phyloP scores from a whole-genome alignment of 2,113 vertebrate genomes.

The Choloepus hoffmanni region DNA sequence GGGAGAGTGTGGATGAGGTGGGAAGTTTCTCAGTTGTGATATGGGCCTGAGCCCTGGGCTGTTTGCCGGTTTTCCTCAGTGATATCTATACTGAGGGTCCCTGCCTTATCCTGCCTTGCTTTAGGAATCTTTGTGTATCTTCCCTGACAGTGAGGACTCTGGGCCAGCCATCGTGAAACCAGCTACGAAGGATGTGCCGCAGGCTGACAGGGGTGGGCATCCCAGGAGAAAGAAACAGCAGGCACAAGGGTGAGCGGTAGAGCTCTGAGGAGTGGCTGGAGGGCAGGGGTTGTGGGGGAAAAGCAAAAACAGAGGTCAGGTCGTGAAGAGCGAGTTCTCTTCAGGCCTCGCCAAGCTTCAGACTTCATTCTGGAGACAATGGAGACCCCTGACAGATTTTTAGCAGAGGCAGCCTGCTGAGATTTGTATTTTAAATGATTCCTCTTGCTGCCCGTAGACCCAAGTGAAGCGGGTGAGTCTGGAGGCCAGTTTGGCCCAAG shows the following conservation, averaged over 20 bases:
- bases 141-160: not conserved
- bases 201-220: not conserved
- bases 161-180: not conserved
- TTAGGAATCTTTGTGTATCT: fast-evolving
- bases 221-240: not conserved
- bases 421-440: not conserved
- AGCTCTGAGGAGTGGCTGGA: no score
- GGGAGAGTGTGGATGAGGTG: not conserved
- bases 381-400: not conserved
- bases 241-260: not conserved
- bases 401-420: not conserved
- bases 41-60: not conserved
- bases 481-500: not conserved
- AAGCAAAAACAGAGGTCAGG: not conserved
- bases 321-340: not conserved
- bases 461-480: not conserved
- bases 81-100: not conserved
- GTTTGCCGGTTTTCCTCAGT: not conserved
- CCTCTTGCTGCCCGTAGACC: not conserved
- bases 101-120: not conserved
- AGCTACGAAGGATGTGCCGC: not conserved
- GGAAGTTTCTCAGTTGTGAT: not conserved
- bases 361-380: not conserved
- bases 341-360: not conserved
- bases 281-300: not conserved